Conservation (phyloP, 2,797 vertebrate genomes). For the Pipistrellus pygmaeus region DNA sequence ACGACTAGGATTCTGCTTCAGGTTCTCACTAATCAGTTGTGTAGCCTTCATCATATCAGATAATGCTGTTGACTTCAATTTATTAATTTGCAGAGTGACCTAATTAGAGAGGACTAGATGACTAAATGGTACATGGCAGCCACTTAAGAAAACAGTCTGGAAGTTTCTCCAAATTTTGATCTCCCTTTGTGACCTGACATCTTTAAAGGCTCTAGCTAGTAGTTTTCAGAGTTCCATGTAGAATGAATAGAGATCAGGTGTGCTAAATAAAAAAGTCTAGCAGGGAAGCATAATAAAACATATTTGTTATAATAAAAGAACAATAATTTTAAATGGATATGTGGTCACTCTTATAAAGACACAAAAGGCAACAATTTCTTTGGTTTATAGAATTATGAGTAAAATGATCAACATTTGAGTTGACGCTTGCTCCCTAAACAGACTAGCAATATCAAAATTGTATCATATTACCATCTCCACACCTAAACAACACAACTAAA, state of each 20-base stretch:
- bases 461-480: background rate
- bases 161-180: constrained; percentile 37
- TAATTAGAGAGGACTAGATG: background rate
- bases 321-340: background rate
- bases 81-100: constrained; percentile 33
- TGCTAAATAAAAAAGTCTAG: background rate
- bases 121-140: background rate
- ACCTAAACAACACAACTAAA: background rate
- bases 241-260: background rate
- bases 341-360: background rate
- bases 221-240: constrained; percentile 6
- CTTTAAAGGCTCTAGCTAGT: background rate
- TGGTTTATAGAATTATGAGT: background rate
- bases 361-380: constrained; percentile 15
- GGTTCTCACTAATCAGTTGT: constrained; percentile 43
- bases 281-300: background rate
- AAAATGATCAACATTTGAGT: constrained; percentile 31
- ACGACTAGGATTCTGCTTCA: constrained; percentile 37
- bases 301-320: background rate
- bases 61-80: constrained; percentile 13
- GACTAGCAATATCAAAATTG: background rate
- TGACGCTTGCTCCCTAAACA: constrained; percentile 36
- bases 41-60: background rate
- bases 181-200: background rate
- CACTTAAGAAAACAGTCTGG: constrained; percentile 6